A percentile compares a stretch with the other conserved stretches of the same genome.
phyloP scores from a whole-genome alignment of 1,140 invertebrate genomes.

The Drosophila kanapiae region DNA sequence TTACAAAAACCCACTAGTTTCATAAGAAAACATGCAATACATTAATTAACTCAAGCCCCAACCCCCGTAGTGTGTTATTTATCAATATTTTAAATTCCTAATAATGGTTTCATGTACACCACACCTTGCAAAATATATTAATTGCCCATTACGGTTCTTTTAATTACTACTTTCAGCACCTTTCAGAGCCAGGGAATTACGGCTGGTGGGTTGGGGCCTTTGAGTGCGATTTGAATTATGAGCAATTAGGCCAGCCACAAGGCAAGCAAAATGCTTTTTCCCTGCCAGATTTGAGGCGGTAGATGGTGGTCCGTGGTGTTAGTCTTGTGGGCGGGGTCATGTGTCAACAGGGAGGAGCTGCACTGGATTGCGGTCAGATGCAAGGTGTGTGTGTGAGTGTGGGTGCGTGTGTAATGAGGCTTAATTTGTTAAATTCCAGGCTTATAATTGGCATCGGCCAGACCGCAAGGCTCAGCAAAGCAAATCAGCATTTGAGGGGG shows the following conservation, averaged over 20 bases:
- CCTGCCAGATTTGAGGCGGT: conserved; percentile 9
- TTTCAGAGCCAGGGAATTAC: not conserved
- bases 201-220: not conserved
- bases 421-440: conserved; percentile 82
- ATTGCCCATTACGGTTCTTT: conserved; percentile 13
- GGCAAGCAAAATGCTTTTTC: conserved; percentile 57
- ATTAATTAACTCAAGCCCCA: conserved; percentile 6
- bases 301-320: not conserved
- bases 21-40: not conserved
- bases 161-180: conserved; percentile 32
- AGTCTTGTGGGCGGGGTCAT: conserved; percentile 51
- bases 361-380: conserved; percentile 64
- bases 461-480: conserved; percentile 68
- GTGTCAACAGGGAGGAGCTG: conserved; percentile 71
- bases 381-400: conserved; percentile 13
- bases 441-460: conserved; percentile 76
- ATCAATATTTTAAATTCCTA: conserved; percentile 10
- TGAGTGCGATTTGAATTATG: conserved; percentile 61
- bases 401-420: conserved; percentile 66
- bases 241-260: conserved; percentile 72
- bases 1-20: not conserved
- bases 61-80: not conserved
- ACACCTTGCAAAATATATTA: conserved; percentile 6
- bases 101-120: not conserved
- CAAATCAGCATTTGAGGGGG: conserved; percentile 29